Evolutionary conservation across 2,888 invertebrate species (phyloP).

Genomic region (Nemurella pictetii): DNA sequence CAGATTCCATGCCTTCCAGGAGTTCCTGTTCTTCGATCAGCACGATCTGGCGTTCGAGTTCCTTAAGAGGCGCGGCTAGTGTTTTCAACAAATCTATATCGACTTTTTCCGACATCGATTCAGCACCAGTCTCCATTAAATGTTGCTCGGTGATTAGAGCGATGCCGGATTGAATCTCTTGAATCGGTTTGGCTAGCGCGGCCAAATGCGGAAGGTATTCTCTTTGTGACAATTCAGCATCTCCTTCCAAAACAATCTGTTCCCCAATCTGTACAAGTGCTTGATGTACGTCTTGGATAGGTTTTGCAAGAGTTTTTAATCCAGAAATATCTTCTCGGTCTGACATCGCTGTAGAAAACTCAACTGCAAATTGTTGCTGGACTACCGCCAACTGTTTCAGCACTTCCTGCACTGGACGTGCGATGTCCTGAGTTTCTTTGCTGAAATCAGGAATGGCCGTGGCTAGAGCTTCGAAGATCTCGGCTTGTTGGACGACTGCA

Average conservation of each 20-base stretch:
- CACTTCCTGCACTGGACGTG: slow-evolving; percentile 56
- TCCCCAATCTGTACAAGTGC: slow-evolving; percentile 30
- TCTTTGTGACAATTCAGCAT: background rate
- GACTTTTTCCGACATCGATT: slow-evolving; percentile 33
- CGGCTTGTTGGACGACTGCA: slow-evolving; percentile 51
- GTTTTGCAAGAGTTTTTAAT: slow-evolving; percentile 37
- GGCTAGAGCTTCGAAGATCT: slow-evolving; percentile 1
- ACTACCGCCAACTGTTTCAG: slow-evolving; percentile 48
- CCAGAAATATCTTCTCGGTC: slow-evolving; percentile 49
- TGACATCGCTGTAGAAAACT: slow-evolving; percentile 48
- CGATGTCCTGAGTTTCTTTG: slow-evolving; percentile 46
- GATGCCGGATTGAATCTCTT: slow-evolving; percentile 40
- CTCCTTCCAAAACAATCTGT: slow-evolving; percentile 34
- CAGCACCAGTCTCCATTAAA: slow-evolving; percentile 23
- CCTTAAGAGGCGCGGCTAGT: slow-evolving; percentile 42
- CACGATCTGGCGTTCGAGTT: slow-evolving; percentile 51
- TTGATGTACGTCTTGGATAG: slow-evolving; percentile 35
- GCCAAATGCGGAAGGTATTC: slow-evolving; percentile 17
- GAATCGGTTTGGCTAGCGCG: slow-evolving; percentile 34
- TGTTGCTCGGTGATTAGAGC: slow-evolving; percentile 32
- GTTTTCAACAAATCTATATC: slow-evolving; percentile 34
- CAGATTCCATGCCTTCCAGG: slow-evolving; percentile 46
- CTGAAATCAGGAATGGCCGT: slow-evolving; percentile 51
- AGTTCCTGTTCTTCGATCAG: slow-evolving; percentile 47
- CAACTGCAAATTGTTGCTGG: slow-evolving; percentile 34